A percentile compares a stretch with the other conserved stretches of the same genome.
Conservation (phyloP, 2,888 invertebrate species). For the Hirtodrosophila duncani region DNA sequence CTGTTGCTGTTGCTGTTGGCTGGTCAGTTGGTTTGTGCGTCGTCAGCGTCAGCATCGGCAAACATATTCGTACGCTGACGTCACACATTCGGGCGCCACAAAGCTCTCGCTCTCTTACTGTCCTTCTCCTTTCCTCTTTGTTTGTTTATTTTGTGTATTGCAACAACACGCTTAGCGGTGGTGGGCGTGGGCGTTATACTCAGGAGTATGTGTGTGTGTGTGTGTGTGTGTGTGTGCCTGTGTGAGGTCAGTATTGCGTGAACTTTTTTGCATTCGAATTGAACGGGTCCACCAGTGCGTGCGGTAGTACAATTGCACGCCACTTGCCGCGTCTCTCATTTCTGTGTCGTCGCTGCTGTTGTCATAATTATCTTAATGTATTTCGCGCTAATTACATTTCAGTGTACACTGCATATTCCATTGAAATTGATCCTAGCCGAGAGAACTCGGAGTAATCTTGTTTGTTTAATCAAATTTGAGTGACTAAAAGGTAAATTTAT, state of each 20-base stretch:
- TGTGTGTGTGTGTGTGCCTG: conserved; percentile 13
- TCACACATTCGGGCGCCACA: conserved; percentile 45
- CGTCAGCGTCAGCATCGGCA: conserved; percentile 39
- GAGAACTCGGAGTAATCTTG: too few relatives aligned
- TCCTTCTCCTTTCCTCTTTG: conserved; percentile 12
- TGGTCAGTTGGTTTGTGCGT: conserved; percentile 41
- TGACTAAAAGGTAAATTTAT: too few relatives aligned
- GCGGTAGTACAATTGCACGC: too few relatives aligned
- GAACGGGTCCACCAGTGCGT: conserved; percentile 1
- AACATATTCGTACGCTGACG: conserved; percentile 52
- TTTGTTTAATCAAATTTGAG: too few relatives aligned
- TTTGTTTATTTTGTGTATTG: conserved; percentile 43
- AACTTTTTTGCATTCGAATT: conserved; percentile 25
- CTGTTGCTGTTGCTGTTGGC: conserved; percentile 20
- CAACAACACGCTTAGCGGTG: conserved; percentile 19
- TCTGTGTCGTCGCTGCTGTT: background rate
- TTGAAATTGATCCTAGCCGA: conserved; percentile 7
- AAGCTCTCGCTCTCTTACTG: conserved; percentile 13
- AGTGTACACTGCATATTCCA: conserved; percentile 14
- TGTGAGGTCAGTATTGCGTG: conserved; percentile 41
- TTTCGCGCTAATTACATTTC: conserved; percentile 27
- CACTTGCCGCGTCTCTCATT: conserved; percentile 19
- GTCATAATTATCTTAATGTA: conserved; percentile 9
- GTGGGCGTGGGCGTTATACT: conserved; percentile 53
- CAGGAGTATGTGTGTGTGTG: conserved; percentile 7